Base-by-base conservation (phyloP, 2,888 invertebrate genomes). In the Conchocele bisecta region DNA sequence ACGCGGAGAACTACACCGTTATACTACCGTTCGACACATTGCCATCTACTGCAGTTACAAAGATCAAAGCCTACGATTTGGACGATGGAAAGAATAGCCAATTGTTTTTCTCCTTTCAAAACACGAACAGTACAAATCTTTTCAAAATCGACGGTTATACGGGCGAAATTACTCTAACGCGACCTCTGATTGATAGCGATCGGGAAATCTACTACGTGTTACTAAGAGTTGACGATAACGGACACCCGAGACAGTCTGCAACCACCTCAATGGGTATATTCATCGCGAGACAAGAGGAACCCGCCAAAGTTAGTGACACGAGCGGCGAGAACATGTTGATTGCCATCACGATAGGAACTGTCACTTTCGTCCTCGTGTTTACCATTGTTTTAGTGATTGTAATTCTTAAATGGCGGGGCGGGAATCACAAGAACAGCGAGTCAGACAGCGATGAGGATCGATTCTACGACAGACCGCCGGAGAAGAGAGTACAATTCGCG, bases 1-100 rank as follows among this genome's bases (percentile, higher is more conserved):
- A 79, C 57, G 66, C 64, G 1, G 81, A 79, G 6, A 85, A 87
- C 54, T 68, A 79, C 39, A 79, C 80, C 1, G 68, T 85, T 39
- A 76, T 75, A 24, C 75, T 86, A 5, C 67, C 77, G 35, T 80
- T 75, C 42, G 81, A 73, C 28, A 46, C 71, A 24, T 39, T 57
- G 35, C 73, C 74, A 24, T 60, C 70, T 15, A 57, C 71, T 31
- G 68, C 77, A 17, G 68, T 80, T 15, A 60, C 80, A 1, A 75
- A 72, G 48, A 73, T 83, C 26, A 57, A 56, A 26, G 83, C 83
- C 11, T 64, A 53, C 31, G 83, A 83, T 63, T 56, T 68, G 7
- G 83, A 83, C 58, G 70, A 70, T 37, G 78, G 75, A 17, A 24
- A 50, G 20, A 80, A 83, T 57, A 58, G 72, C 15, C 64, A 63